Evolutionary conservation across 1,140 invertebrate genomes (phyloP).

Genomic region (Mya arenaria): DNA sequence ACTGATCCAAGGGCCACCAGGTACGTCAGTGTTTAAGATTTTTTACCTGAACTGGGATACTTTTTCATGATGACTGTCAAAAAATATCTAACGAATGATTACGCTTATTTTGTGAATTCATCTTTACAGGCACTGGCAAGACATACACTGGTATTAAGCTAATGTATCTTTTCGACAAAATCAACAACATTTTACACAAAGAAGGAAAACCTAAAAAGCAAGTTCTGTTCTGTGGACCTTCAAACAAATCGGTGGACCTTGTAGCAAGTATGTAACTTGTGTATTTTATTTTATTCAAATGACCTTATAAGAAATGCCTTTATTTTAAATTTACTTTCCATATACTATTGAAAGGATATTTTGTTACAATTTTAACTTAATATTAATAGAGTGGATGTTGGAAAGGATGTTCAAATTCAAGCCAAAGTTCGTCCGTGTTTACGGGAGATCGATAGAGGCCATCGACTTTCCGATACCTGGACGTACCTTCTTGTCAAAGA

Average conservation of each 20-base stretch:
- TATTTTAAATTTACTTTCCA: no score
- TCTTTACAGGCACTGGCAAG: conserved; percentile 70
- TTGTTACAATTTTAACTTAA: neutral
- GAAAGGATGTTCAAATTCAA: conserved; percentile 12
- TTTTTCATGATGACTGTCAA: no score
- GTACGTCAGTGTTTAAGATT: conserved; percentile 24
- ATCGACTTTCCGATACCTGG: conserved; percentile 60
- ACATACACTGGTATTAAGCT: conserved; percentile 71
- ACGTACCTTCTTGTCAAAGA: conserved; percentile 39
- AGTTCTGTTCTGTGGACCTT: conserved; percentile 68
- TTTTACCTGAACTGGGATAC: no score
- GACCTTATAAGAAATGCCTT: neutral
- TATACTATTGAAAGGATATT: neutral
- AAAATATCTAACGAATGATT: no score
- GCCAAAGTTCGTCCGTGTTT: conserved; percentile 67
- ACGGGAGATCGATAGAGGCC: conserved; percentile 65
- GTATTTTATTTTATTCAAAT: neutral
- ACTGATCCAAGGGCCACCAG: conserved; percentile 71
- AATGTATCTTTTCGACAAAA: conserved; percentile 63
- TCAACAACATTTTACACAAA: conserved; percentile 57
- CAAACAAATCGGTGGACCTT: conserved; percentile 71
- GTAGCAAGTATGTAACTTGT: conserved; percentile 71
- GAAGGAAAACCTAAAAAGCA: conserved; percentile 51
- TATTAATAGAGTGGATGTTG: conserved; percentile 36
- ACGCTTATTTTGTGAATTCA: no score